Conservation (phyloP, 2,113 vertebrate species). For the Nibea albiflora region DNA sequence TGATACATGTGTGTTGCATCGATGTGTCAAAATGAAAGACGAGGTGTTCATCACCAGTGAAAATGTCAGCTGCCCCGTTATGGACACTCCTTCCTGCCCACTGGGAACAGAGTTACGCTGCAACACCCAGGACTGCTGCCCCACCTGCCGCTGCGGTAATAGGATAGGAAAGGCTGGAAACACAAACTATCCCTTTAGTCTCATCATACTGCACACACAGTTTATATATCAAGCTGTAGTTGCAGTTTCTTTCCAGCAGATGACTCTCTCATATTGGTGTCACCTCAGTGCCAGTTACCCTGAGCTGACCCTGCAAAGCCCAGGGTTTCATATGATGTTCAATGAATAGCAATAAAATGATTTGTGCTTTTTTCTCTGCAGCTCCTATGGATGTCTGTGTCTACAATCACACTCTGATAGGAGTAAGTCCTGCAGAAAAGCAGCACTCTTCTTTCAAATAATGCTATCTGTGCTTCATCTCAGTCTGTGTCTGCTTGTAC, state of each 20-base stretch:
- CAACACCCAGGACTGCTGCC: constrained; percentile 87
- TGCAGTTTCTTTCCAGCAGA: constrained; percentile 59
- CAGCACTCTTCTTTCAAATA: background rate
- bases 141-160: constrained; percentile 90
- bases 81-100: constrained; percentile 86
- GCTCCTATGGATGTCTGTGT: constrained; percentile 88
- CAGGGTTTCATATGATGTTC: background rate
- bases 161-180: background rate
- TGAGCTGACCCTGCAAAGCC: background rate
- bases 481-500: constrained; percentile 51
- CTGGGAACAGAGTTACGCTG: constrained; percentile 90
- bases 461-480: constrained; percentile 1
- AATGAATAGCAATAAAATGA: background rate
- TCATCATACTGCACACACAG: no score
- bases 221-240: constrained; percentile 32
- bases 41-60: constrained; percentile 90
- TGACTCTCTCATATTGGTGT: constrained; percentile 44
- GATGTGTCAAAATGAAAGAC: constrained; percentile 88
- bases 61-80: constrained; percentile 88
- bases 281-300: background rate
- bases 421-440: constrained; percentile 83
- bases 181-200: background rate
- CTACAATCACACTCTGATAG: constrained; percentile 91
- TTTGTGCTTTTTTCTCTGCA: constrained; percentile 71
- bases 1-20: constrained; percentile 86